A percentile compares a stretch with the other conserved stretches of the same genome.
These are phyloP conservation scores for Auanema freiburgensis DNA, from an alignment of 2,888 invertebrate genomes.

Conservation along the genomic window DNA sequence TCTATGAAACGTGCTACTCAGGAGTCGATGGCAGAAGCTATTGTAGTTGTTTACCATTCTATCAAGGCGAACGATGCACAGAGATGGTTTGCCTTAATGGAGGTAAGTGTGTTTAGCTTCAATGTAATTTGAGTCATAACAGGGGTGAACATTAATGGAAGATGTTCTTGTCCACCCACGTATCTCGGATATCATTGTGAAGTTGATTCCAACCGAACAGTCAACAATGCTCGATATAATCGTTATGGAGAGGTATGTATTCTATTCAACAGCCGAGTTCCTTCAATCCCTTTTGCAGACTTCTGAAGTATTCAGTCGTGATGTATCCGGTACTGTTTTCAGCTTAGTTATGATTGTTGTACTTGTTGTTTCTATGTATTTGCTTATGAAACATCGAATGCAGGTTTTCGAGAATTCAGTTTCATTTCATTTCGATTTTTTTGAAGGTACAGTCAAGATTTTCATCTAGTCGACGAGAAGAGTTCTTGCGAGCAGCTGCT, in stretches of 20 bases:
- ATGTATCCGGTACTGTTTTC: conserved; percentile 62
- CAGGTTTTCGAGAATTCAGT: conserved; percentile 43
- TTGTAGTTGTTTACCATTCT: conserved; percentile 61
- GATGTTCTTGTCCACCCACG: conserved; percentile 57
- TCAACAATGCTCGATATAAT: conserved; percentile 47
- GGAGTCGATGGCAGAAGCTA: conserved; percentile 54
- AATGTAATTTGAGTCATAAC: neutral
- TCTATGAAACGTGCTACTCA: conserved; percentile 12
- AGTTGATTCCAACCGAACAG: conserved; percentile 56
- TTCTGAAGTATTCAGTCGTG: conserved; percentile 57
- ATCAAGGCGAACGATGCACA: conserved; percentile 60
- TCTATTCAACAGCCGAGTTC: too few species aligned
- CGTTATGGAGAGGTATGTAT: conserved; percentile 45
- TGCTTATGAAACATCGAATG: conserved; percentile 63
- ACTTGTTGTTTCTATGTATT: conserved; percentile 60
- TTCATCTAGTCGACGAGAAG: conserved; percentile 37
- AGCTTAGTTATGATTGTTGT: conserved; percentile 61
- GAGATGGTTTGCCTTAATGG: conserved; percentile 62
- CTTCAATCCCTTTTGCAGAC: conserved; percentile 44
- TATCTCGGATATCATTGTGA: conserved; percentile 63
- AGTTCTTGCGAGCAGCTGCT: conserved; percentile 39
- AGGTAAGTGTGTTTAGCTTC: conserved; percentile 26
- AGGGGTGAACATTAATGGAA: conserved; percentile 37
- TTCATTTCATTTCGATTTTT: neutral
- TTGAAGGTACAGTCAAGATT: conserved; percentile 43